Evolutionary conservation across 2,113 vertebrate genomes (phyloP).

Genomic region (Pachyramphus minor): DNA sequence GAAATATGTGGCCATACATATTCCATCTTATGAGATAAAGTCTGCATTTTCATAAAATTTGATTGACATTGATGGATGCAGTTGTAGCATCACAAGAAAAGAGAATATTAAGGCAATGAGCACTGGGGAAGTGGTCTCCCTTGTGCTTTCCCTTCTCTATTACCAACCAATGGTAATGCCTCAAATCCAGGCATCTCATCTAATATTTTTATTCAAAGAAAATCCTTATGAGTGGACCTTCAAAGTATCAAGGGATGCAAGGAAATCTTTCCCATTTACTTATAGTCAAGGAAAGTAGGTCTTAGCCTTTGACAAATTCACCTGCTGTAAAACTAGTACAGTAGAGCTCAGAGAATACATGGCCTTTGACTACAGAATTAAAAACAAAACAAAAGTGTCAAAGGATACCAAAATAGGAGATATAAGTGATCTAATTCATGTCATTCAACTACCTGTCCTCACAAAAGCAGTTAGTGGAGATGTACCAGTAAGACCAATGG

Average conservation of each 20-base stretch:
- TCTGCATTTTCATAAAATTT: not conserved
- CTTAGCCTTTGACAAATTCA: not conserved
- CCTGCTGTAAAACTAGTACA: not conserved
- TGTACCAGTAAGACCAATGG: not conserved
- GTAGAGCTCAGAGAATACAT: not conserved
- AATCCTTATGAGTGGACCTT: not conserved
- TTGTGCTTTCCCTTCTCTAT: not conserved
- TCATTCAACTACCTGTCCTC: not conserved
- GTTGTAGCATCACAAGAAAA: not conserved
- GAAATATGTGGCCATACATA: not conserved
- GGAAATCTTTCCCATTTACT: not conserved
- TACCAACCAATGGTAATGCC: not conserved
- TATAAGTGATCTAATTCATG: not conserved
- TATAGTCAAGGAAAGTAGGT: not conserved
- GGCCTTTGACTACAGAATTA: not conserved
- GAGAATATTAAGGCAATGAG: not conserved
- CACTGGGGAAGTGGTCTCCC: not conserved
- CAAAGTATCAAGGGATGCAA: not conserved
- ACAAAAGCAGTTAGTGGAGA: not conserved
- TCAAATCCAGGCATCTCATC: not conserved
- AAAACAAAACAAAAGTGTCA: not conserved
- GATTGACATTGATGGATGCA: not conserved
- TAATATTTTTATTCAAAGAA: not conserved
- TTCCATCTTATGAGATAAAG: not conserved
- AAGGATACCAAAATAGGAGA: not conserved